Percentiles rank a stretch among this genome's conserved stretches.
Conservation (phyloP, 2,797 vertebrate species). For the Parambassis ranga region DNA sequence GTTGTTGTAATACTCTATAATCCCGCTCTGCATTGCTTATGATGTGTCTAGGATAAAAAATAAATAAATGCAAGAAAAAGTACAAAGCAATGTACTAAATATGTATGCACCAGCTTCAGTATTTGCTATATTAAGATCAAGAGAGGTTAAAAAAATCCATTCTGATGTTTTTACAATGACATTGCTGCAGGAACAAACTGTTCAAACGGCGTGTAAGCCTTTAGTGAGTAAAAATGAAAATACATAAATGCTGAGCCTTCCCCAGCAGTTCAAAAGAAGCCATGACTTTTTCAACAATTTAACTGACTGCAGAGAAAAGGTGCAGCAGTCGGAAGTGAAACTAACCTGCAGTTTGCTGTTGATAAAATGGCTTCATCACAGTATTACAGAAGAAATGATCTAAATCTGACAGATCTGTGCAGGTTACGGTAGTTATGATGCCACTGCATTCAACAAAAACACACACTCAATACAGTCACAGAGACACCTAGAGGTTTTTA, state of each 20-base stretch:
- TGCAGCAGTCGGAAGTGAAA: conserved; percentile 1
- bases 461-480: conserved; percentile 15
- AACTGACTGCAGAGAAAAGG: not conserved
- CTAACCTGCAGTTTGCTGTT: conserved; percentile 4
- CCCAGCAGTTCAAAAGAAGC: not conserved
- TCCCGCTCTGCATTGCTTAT: conserved; percentile 28
- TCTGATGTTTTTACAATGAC: conserved; percentile 13
- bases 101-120: not conserved
- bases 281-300: conserved; percentile 4
- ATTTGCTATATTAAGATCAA: conserved; percentile 8
- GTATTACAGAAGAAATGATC: conserved; percentile 13
- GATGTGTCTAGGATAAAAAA: conserved; percentile 28
- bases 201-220: conserved; percentile 6
- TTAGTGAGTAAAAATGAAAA: conserved; percentile 11
- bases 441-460: not conserved
- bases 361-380: conserved; percentile 19
- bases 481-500: no score
- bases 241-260: conserved; percentile 9
- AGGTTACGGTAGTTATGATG: conserved; percentile 10
- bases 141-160: not conserved
- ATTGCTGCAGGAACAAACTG: not conserved
- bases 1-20: conserved; percentile 51
- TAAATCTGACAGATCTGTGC: conserved; percentile 12
- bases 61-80: conserved; percentile 1
- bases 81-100: not conserved